Conservation (phyloP, 2,113 vertebrate genomes). For the Cinclus cinclus region DNA sequence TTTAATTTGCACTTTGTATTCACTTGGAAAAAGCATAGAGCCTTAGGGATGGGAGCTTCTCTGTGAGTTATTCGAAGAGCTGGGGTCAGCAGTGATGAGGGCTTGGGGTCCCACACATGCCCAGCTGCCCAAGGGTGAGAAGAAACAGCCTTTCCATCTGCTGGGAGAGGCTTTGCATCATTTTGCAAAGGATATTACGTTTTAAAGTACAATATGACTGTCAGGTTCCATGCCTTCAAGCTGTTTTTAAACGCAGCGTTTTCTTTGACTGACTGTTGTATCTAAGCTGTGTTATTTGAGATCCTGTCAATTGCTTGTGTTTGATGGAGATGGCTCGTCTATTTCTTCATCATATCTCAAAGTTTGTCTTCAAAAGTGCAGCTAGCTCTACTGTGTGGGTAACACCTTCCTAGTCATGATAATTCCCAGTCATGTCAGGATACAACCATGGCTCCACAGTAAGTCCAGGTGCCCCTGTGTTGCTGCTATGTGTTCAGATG, state of each 20-base stretch:
- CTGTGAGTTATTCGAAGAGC: neutral
- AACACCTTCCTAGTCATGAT: neutral
- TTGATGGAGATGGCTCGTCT: neutral
- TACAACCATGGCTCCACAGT: neutral
- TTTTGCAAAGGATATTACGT: neutral
- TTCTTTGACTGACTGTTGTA: neutral
- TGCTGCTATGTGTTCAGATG: neutral
- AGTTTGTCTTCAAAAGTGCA: neutral
- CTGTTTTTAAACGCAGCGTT: neutral
- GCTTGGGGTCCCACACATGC: accelerated
- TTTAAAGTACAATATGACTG: neutral
- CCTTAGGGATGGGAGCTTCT: neutral
- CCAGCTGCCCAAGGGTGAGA: neutral
- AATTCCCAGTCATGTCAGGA: neutral
- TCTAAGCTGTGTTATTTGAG: neutral
- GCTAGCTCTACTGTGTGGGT: neutral
- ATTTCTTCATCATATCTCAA: neutral
- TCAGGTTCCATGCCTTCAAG: neutral
- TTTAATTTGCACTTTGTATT: neutral
- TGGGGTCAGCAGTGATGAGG: accelerated
- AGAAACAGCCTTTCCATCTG: neutral
- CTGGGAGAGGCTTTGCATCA: neutral
- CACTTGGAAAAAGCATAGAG: neutral
- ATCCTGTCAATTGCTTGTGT: neutral
- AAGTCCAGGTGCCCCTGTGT: neutral